Percentiles rank a stretch among this genome's conserved stretches.
Conservation (phyloP, 2,797 vertebrate genomes). For the Xiphophorus birchmanni region DNA sequence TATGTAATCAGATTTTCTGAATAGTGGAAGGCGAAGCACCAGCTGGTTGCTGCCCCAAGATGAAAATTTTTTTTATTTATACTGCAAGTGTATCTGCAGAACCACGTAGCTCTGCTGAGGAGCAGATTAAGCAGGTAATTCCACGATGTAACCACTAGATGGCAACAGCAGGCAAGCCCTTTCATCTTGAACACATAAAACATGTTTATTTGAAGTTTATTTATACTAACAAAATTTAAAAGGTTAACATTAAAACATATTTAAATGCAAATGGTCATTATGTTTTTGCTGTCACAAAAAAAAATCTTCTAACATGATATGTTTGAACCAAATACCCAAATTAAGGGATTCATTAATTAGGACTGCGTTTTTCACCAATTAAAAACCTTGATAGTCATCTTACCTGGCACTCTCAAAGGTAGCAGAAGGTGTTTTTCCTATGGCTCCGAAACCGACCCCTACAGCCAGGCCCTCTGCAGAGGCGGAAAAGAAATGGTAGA, state of each 20-base stretch:
- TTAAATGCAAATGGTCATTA: not conserved
- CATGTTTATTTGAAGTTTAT: not conserved
- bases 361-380: not conserved
- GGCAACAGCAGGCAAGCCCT: not conserved
- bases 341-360: not conserved
- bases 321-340: not conserved
- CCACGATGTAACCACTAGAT: not conserved
- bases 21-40: not conserved
- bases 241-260: not conserved
- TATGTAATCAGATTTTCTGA: not conserved
- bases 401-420: conserved; percentile 95
- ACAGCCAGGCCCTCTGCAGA: conserved; percentile 94
- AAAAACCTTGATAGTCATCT: conserved; percentile 41
- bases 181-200: not conserved
- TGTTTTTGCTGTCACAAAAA: not conserved
- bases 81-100: not conserved
- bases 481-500: not conserved
- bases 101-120: not conserved
- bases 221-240: not conserved
- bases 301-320: not conserved
- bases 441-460: conserved; percentile 92
- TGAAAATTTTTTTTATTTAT: not conserved
- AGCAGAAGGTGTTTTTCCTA: conserved; percentile 88
- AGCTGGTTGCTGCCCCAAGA: not conserved
- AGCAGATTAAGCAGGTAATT: not conserved